A percentile compares a stretch with the other conserved stretches of the same genome.
Evolutionary conservation across 2,113 vertebrate genomes (phyloP).

Genomic region (Amphiprion ocellaris): DNA sequence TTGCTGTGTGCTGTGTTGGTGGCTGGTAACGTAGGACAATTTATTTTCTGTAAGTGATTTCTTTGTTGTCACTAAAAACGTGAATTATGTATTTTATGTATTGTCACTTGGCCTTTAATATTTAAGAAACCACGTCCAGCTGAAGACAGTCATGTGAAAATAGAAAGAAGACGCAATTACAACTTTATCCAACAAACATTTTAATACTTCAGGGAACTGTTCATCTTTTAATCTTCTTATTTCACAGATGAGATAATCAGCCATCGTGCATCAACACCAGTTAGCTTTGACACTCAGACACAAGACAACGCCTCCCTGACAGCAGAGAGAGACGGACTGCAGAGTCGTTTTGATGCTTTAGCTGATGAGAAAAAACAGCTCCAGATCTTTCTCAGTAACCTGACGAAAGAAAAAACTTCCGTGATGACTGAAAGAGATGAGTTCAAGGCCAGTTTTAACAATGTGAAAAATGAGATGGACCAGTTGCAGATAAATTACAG

Average conservation of each 20-base stretch:
- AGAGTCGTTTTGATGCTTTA: constrained; percentile 1
- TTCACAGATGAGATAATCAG: constrained; percentile 42
- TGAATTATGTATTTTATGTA: background rate
- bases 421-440: constrained; percentile 1
- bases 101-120: background rate
- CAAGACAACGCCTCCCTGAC: background rate
- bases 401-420: constrained; percentile 5
- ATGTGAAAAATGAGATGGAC: background rate
- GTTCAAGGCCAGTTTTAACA: background rate
- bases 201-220: background rate
- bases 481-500: background rate
- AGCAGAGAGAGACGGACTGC: background rate
- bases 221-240: background rate
- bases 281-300: background rate
- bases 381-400: background rate
- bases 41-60: constrained; percentile 54
- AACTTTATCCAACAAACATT: background rate
- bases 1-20: constrained; percentile 49
- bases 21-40: constrained; percentile 51
- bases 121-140: background rate
- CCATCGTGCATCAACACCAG: background rate
- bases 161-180: too few relatives aligned
- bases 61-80: background rate
- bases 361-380: constrained; percentile 10
- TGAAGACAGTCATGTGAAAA: background rate